Evolutionary conservation across 2,113 vertebrate genomes (phyloP), one percentile per base, ranked within the genome.

Genomic region (Hippoglossus stenolepis): DNA sequence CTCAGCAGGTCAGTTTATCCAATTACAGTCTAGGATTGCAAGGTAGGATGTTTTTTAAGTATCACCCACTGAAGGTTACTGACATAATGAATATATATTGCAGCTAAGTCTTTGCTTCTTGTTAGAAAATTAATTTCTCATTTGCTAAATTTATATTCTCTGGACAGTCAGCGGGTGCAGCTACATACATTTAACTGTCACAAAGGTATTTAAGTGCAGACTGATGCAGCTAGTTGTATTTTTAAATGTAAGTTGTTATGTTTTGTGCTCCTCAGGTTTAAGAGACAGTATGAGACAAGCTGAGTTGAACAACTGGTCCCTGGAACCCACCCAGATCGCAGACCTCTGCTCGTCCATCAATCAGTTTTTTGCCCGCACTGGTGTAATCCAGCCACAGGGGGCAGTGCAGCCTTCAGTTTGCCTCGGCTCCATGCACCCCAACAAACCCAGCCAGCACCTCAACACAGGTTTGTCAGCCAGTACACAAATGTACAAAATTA

Each of bases 201-300:
- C 70, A 62, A 77, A 82, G 35, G 53, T 23, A 26, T 76, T 72
- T 79, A 79, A 58, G 38, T 35, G 38, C 23, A 51, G 57, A 23
- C 63, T 38, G 35, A 71, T 5, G 49, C 43, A 63, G 14, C 1
- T 35, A 31, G 56, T 67, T 23, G 5, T 66, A 49, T 77, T 51
- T 15, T 69, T 53, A 56, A 40, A 51, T n/a, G 18, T 47, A 10
- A 31, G 8, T 21, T 75, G 26, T 65, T 54, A 21, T 54, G 63
- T 75, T 71, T 61, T 64, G 20, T 86, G 5, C 62, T 51, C 49
- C 28, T 21, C 62, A 97, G 96, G 96, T 85, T 91, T 97, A 89
- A 96, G 96, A 93, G 96, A 97, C 89, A 97, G 96, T 81, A 97
- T 97, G 96, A 96, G 96, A 87, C 96, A 97, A 91, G 96, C 96